Evolutionary conservation across 2,113 vertebrate genomes (phyloP).

Genomic region (Mustela lutreola): DNA sequence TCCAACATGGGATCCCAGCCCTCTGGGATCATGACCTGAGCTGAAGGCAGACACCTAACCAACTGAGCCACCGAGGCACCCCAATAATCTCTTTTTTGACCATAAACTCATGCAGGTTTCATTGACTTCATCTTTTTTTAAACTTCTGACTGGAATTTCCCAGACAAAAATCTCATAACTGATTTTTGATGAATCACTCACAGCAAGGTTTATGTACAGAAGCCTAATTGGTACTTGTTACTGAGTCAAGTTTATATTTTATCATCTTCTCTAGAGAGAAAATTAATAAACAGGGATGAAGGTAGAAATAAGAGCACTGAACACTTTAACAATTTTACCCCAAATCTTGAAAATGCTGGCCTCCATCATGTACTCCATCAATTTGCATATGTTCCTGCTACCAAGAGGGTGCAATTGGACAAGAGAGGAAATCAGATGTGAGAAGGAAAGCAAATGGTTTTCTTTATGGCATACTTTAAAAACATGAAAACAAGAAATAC

Average conservation of each 20-base stretch:
- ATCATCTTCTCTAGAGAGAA: background rate
- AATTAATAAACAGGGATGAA: background rate
- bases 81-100: background rate
- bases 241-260: background rate
- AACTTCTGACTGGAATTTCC: background rate
- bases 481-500: background rate
- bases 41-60: no score
- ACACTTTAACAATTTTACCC: background rate
- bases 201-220: background rate
- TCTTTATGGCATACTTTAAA: conserved; percentile 4
- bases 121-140: background rate
- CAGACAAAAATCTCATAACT: conserved; percentile 38
- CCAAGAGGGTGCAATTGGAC: background rate
- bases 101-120: background rate
- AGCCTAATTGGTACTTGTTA: background rate
- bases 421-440: background rate
- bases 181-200: background rate
- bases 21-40: no score
- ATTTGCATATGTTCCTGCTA: background rate
- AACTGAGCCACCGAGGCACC: no score
- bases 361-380: background rate
- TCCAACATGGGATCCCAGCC: no score
- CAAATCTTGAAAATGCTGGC: background rate
- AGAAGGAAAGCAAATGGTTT: background rate
- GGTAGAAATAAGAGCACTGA: background rate